Evolutionary conservation across 2,888 invertebrate genomes (phyloP).

Genomic region (Calliphora vomitoria): DNA sequence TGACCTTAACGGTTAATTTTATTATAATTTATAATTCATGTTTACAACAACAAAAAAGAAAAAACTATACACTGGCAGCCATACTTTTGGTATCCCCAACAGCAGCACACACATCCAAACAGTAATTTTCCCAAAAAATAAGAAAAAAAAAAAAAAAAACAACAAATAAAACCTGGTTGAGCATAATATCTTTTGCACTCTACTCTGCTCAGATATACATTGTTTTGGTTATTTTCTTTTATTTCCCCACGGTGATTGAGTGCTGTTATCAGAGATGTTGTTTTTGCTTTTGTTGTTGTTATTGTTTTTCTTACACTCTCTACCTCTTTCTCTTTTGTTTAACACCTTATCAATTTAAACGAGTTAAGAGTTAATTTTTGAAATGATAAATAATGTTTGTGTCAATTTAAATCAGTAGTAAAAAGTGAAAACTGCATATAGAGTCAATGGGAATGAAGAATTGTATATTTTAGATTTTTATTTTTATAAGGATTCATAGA

Average conservation of each 20-base stretch:
- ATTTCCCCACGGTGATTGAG: not conserved
- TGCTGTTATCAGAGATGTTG: conserved; percentile 13
- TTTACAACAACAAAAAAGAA: conserved; percentile 3
- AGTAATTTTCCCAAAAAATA: conserved; percentile 12
- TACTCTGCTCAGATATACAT: not conserved
- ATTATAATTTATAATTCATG: conserved; percentile 62
- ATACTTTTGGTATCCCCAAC: conserved; percentile 8
- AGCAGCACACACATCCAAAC: not conserved
- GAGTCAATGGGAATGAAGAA: not conserved
- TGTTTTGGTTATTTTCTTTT: conserved; percentile 20
- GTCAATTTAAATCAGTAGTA: conserved; percentile 25
- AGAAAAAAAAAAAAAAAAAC: not conserved
- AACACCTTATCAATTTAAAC: conserved; percentile 6
- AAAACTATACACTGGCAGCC: no score
- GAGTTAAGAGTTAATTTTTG: not conserved
- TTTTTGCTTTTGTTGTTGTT: not conserved
- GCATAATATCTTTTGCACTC: conserved; percentile 14
- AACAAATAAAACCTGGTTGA: conserved; percentile 23
- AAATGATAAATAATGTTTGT: not conserved
- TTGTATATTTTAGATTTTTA: no score
- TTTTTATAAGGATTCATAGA: no score
- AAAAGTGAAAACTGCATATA: not conserved
- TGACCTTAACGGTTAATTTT: conserved; percentile 72
- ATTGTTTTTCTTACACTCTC: not conserved
- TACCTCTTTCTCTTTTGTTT: conserved; percentile 17